Evolutionary conservation across 1,140 invertebrate genomes (phyloP).

Genomic region (Apocrypta bakeri): DNA sequence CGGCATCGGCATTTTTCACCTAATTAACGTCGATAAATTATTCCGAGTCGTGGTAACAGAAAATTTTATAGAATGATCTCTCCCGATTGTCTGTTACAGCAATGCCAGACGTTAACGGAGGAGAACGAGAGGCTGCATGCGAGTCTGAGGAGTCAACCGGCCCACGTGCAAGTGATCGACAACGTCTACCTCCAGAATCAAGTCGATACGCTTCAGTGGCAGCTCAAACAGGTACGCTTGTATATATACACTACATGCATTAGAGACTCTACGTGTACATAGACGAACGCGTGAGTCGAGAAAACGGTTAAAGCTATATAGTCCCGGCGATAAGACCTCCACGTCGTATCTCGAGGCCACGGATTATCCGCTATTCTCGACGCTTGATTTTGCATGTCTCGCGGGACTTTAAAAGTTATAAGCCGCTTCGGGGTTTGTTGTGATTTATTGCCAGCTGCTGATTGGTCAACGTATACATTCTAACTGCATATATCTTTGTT

Average conservation of each 20-base stretch:
- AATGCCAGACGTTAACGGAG: constrained; percentile 73
- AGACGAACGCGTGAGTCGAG: no score
- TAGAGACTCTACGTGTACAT: neutral
- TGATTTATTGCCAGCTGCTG: neutral
- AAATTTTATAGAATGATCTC: neutral
- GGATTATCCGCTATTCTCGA: neutral
- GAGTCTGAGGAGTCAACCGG: constrained; percentile 58
- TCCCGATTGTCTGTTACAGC: constrained; percentile 65
- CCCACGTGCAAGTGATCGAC: constrained; percentile 74
- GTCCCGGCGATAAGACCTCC: neutral
- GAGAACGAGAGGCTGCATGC: constrained; percentile 74
- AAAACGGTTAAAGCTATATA: neutral
- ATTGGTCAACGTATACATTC: neutral
- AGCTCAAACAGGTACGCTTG: constrained; percentile 83
- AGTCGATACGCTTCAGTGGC: constrained; percentile 86
- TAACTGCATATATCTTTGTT: neutral
- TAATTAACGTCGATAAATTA: neutral
- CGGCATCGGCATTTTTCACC: neutral
- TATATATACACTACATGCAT: neutral
- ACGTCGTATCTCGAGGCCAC: neutral
- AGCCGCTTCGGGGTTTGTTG: no score
- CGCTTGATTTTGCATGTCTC: neutral
- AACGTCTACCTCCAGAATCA: constrained; percentile 82
- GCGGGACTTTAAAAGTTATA: no score
- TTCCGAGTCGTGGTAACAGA: neutral